These are phyloP conservation scores for Neoascia interrupta DNA, from an alignment of 2,888 invertebrate species.

Conservation along the genomic window DNA sequence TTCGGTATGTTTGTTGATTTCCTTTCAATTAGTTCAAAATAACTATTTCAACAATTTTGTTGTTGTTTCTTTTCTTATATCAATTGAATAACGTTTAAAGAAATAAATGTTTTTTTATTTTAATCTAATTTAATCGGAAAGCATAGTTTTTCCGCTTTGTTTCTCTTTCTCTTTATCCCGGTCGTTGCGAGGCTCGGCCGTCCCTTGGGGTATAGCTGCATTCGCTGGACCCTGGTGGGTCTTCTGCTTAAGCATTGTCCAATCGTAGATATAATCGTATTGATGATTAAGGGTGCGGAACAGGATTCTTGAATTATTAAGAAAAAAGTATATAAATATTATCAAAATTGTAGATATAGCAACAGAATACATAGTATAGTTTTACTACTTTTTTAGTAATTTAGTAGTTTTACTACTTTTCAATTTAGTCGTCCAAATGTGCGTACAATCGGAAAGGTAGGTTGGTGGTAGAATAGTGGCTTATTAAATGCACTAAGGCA, in stretches of 20 bases:
- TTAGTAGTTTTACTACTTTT: too few relatives aligned
- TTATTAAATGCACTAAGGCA: too few relatives aligned
- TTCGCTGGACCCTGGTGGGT: conserved; percentile 78
- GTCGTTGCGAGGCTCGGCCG: conserved; percentile 76
- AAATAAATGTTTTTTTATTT: conserved; percentile 66
- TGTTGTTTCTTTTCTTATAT: conserved; percentile 39
- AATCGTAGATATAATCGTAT: conserved; percentile 99
- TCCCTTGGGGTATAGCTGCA: conserved; percentile 76
- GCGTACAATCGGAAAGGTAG: too few relatives aligned
- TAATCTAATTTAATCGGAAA: conserved; percentile 75
- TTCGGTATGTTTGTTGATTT: conserved; percentile 13
- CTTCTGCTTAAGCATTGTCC: conserved; percentile 99
- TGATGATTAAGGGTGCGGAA: conserved; percentile 99
- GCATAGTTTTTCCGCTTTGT: conserved; percentile 77
- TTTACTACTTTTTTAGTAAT: too few relatives aligned
- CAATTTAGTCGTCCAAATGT: too few relatives aligned
- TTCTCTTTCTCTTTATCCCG: conserved; percentile 78
- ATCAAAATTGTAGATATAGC: too few relatives aligned
- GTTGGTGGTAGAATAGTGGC: too few relatives aligned
- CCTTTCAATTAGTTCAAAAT: conserved; percentile 56
- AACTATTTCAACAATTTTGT: conserved; percentile 43
- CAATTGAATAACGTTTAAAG: conserved; percentile 62
- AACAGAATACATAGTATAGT: too few relatives aligned
- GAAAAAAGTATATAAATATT: conserved; percentile 11
- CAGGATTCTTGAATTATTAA: conserved; percentile 90